phyloP scores from a whole-genome alignment of 2,113 vertebrate genomes.

The Asarcornis scutulata region DNA sequence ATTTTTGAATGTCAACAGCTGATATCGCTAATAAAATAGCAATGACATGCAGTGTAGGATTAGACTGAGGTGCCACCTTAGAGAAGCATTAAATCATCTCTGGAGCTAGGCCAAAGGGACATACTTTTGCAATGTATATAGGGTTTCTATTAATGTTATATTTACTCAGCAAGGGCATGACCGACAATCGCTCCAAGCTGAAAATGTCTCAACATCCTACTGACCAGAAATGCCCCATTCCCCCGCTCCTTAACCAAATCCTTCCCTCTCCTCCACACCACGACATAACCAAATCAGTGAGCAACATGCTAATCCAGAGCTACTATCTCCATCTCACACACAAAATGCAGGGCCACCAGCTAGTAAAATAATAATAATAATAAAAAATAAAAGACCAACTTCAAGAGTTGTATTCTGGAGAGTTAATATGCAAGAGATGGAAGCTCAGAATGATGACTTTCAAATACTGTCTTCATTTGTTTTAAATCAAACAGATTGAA shows the following conservation, averaged over 20 bases:
- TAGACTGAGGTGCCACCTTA: neutral
- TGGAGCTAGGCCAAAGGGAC: neutral
- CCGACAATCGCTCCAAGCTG: neutral
- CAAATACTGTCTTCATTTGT: neutral
- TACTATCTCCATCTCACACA: neutral
- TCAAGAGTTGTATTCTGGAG: neutral
- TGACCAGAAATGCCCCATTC: neutral
- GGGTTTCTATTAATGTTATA: neutral
- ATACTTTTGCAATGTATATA: neutral
- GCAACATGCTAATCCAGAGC: neutral
- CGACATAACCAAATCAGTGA: neutral
- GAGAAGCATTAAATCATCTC: neutral
- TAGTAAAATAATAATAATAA: neutral
- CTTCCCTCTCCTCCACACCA: fast-evolving
- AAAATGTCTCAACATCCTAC: neutral
- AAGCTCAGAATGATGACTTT: fast-evolving
- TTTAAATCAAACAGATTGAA: neutral
- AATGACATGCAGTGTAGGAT: fast-evolving
- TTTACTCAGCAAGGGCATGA: neutral
- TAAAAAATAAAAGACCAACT: neutral
- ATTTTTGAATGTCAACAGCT: neutral
- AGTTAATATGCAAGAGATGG: neutral
- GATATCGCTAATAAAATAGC: neutral
- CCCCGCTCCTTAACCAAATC: neutral
- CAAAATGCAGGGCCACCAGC: neutral